phyloP scores from a whole-genome alignment of 2,888 invertebrate genomes.

The Phyto melanocephala region DNA sequence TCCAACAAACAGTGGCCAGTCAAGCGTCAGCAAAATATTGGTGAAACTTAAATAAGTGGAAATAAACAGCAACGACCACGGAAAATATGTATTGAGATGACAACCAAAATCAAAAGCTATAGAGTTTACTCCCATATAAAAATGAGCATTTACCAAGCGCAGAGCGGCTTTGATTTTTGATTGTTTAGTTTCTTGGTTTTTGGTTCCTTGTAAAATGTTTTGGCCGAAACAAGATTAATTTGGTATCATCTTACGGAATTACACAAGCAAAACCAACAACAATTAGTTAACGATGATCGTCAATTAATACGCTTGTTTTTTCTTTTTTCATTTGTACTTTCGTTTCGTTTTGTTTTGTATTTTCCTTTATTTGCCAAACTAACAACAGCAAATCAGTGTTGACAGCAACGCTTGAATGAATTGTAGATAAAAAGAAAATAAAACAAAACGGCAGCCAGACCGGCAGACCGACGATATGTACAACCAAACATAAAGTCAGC shows the following conservation, averaged over 20 bases:
- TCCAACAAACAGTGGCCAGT: constrained; percentile 41
- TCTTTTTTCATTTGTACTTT: constrained; percentile 4
- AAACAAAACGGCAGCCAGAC: neutral
- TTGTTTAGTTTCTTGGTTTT: constrained; percentile 23
- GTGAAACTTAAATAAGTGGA: constrained; percentile 57
- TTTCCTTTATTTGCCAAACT: constrained; percentile 45
- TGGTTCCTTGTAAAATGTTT: constrained; percentile 64
- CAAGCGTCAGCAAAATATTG: constrained; percentile 54
- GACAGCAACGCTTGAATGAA: constrained; percentile 72
- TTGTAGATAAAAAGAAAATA: constrained; percentile 49
- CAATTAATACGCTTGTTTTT: constrained; percentile 77
- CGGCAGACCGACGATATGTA: neutral
- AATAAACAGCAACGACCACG: constrained; percentile 48
- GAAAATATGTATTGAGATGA: constrained; percentile 5
- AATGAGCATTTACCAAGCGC: constrained; percentile 35
- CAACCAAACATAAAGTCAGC: neutral
- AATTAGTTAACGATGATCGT: constrained; percentile 78
- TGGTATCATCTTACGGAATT: constrained; percentile 78
- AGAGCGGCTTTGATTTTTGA: constrained; percentile 11
- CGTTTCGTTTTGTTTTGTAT: neutral
- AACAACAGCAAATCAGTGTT: constrained; percentile 74
- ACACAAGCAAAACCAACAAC: constrained; percentile 75
- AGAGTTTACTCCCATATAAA: neutral
- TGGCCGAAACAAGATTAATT: constrained; percentile 72
- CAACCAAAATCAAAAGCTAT: neutral